Evolutionary conservation across 1,140 invertebrate species (phyloP).

Genomic region (Ericerus pela): DNA sequence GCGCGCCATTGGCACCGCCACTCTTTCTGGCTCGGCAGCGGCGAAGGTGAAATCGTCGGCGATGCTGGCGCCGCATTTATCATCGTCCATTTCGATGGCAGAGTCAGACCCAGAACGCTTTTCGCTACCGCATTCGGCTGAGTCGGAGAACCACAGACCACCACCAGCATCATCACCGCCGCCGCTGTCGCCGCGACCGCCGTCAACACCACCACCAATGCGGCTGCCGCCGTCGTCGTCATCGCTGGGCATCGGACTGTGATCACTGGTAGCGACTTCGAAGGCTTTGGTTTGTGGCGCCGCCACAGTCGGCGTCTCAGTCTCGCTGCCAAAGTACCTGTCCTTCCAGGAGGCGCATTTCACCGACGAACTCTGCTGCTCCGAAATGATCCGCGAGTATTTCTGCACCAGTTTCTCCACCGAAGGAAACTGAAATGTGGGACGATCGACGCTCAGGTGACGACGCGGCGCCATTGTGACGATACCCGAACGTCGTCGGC

Average conservation of each 20-base stretch:
- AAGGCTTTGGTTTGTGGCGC: not conserved
- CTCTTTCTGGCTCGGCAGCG: not conserved
- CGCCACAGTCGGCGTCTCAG: not conserved
- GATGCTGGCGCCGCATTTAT: not conserved
- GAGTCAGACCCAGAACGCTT: not conserved
- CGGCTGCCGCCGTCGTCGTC: not conserved
- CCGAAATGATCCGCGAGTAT: conserved; percentile 16
- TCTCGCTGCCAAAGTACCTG: not conserved
- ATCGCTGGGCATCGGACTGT: not conserved
- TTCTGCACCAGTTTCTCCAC: conserved; percentile 13
- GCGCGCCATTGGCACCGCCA: not conserved
- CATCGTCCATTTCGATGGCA: not conserved
- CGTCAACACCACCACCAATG: not conserved
- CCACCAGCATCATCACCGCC: too few relatives aligned
- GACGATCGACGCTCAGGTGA: not conserved
- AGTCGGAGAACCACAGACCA: not conserved
- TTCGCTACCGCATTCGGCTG: not conserved
- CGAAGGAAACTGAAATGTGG: conserved; percentile 12
- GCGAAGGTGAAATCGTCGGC: not conserved
- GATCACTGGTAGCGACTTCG: not conserved
- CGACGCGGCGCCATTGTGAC: not conserved
- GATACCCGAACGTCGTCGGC: not conserved
- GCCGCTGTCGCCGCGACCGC: too few relatives aligned
- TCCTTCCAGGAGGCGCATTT: not conserved
- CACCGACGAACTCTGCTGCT: not conserved